Conservation (phyloP, 37 sponge, comb jelly and placozoan species). For the Oopsacas minuta region DNA sequence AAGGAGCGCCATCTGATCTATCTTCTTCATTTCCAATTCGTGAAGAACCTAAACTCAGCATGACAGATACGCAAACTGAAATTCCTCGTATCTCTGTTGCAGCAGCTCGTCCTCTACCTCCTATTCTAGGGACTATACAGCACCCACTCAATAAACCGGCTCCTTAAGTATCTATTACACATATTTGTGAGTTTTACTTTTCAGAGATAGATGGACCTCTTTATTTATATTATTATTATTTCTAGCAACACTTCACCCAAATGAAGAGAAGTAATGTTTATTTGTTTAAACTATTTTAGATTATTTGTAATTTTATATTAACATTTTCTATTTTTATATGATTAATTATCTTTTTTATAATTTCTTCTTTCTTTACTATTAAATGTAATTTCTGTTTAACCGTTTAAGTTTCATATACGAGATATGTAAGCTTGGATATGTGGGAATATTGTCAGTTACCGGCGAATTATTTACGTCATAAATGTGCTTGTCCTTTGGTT, state of each 20-base stretch:
- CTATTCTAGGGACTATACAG: neutral
- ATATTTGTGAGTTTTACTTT: neutral
- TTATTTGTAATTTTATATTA: neutral
- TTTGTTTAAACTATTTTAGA: constrained; percentile 1
- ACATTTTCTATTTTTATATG: neutral
- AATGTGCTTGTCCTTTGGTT: too few relatives aligned
- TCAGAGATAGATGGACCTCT: too few relatives aligned
- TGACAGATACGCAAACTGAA: neutral
- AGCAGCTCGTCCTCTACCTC: neutral
- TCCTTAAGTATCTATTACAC: neutral
- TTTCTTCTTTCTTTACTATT: neutral
- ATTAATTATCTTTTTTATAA: neutral
- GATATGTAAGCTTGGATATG: too few relatives aligned
- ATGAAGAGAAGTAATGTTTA: constrained; percentile 19
- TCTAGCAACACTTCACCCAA: neutral
- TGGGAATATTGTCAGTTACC: too few relatives aligned
- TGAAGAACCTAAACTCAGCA: neutral
- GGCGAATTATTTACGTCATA: too few relatives aligned
- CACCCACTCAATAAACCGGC: neutral
- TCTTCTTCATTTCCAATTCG: neutral
- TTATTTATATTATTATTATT: neutral
- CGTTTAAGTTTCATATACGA: too few relatives aligned
- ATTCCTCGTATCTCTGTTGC: neutral
- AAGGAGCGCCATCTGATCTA: neutral
- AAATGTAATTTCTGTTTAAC: neutral